phyloP scores from a whole-genome alignment of 2,797 vertebrate species.

The Florisuga fusca region DNA sequence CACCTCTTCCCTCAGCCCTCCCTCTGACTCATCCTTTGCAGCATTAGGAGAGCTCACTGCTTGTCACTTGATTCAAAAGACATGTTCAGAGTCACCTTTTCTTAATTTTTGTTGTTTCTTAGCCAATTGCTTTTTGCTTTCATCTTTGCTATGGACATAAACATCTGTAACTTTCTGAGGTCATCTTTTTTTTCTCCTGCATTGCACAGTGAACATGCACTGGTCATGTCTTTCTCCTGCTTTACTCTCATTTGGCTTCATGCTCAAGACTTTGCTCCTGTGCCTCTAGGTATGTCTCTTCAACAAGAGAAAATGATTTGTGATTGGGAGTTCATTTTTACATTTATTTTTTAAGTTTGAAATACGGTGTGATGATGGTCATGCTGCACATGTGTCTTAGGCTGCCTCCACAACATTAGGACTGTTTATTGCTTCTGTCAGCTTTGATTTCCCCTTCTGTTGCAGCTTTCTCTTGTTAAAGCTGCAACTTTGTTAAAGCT shows the following conservation, averaged over 20 bases:
- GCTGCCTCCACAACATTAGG: background rate
- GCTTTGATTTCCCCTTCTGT: conserved; percentile 27
- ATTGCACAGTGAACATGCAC: background rate
- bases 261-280: background rate
- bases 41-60: background rate
- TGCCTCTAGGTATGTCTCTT: background rate
- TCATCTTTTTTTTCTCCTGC: background rate
- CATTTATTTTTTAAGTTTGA: background rate
- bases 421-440: conserved; percentile 52
- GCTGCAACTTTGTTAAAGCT: background rate
- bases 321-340: background rate
- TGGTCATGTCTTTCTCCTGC: background rate
- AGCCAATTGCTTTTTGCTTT: background rate
- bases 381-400: background rate
- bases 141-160: background rate
- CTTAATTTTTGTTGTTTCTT: background rate
- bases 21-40: background rate
- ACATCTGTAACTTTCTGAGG: background rate
- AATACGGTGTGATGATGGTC: background rate
- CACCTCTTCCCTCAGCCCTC: background rate
- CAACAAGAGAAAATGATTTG: background rate
- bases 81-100: background rate
- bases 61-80: background rate
- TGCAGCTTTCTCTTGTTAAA: background rate
- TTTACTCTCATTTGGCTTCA: background rate